phyloP scores from a whole-genome alignment of 2,797 vertebrate species.

The Pampus argenteus region DNA sequence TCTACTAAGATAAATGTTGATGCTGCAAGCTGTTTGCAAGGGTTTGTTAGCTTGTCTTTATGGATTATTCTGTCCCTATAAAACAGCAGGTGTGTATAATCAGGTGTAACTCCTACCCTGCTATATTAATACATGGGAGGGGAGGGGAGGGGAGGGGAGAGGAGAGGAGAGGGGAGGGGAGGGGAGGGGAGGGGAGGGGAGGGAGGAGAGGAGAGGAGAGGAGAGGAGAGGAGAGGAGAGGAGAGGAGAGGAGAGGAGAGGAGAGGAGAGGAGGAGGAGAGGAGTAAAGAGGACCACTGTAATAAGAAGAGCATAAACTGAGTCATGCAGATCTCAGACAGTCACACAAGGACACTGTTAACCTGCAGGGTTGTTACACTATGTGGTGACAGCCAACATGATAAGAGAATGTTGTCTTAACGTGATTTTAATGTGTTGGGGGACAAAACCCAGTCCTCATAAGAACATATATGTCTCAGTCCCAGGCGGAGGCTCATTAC shows the following conservation, averaged over 20 bases:
- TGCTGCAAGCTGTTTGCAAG: background rate
- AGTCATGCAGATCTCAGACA: constrained; percentile 34
- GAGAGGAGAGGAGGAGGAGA: constrained; percentile 1
- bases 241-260: background rate
- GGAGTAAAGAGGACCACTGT: background rate
- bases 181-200: too few relatives aligned
- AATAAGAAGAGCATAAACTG: constrained; percentile 37
- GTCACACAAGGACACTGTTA: constrained; percentile 41
- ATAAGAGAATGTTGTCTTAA: too few relatives aligned
- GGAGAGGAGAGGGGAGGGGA: too few relatives aligned
- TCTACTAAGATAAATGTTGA: background rate
- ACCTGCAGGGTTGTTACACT: constrained; percentile 19
- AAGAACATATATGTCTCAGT: too few relatives aligned
- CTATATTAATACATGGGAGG: constrained; percentile 11
- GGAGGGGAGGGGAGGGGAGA: background rate
- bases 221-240: background rate
- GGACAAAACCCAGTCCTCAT: too few relatives aligned
- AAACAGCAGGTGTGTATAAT: constrained; percentile 13
- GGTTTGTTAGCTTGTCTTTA: background rate
- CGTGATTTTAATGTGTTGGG: too few relatives aligned
- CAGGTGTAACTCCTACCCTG: constrained; percentile 13
- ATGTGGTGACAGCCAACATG: constrained; percentile 9
- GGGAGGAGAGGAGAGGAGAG: background rate
- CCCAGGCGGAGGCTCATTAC: constrained; percentile 98
- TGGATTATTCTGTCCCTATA: background rate